These are phyloP conservation scores for Elephas maximus DNA, from an alignment of 2,113 vertebrate species.

Conservation along the genomic window DNA sequence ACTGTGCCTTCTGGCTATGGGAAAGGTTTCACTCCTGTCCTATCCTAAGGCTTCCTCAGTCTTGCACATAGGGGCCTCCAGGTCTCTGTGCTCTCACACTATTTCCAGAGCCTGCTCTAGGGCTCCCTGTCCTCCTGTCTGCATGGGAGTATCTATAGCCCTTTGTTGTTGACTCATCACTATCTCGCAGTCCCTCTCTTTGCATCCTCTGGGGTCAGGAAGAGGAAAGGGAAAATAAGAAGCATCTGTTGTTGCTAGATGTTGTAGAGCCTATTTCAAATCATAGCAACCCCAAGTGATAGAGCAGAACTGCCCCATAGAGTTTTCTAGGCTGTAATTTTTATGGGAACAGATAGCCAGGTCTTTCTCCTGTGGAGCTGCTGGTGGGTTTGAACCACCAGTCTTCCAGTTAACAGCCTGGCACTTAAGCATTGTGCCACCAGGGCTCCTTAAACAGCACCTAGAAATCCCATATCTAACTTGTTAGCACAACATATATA, in stretches of 20 bases:
- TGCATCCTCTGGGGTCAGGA: background rate
- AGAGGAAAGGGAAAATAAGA: conserved; percentile 23
- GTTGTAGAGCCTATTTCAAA: background rate
- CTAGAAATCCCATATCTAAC: background rate
- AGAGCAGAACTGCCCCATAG: background rate
- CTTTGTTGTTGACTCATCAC: background rate
- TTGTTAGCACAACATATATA: background rate
- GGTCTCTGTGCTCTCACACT: background rate
- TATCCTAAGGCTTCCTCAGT: background rate
- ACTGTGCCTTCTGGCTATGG: background rate
- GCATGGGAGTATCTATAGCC: background rate
- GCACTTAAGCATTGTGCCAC: background rate
- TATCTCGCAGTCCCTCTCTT: background rate
- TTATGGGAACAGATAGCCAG: background rate
- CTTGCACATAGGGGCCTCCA: background rate
- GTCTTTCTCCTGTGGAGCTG: background rate
- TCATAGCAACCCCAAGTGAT: background rate
- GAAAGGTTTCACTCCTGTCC: background rate
- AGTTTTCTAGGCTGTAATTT: background rate
- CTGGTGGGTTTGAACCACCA: background rate
- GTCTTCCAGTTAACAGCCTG: background rate
- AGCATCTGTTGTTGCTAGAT: background rate
- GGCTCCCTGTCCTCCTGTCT: background rate
- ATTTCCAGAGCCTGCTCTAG: background rate
- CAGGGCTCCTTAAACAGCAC: background rate